Percentiles rank a stretch among this genome's conserved stretches.
Conservation (phyloP, 2,797 vertebrate genomes). For the Oceanodroma leucorhoa region DNA sequence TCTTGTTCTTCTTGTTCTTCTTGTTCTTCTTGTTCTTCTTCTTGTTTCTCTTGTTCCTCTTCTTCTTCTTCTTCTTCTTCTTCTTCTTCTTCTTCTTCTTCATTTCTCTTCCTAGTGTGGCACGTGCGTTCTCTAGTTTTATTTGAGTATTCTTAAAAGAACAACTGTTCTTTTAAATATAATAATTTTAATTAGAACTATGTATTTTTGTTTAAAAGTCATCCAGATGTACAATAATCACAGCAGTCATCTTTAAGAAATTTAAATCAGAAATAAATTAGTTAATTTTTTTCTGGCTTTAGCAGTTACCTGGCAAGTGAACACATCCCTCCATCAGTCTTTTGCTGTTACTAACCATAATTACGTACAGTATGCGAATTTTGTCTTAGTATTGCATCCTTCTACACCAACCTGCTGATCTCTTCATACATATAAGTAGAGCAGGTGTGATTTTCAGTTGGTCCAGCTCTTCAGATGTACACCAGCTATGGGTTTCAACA, state of each 20-base stretch:
- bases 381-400: not conserved
- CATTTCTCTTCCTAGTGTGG: not conserved
- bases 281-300: not conserved
- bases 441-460: not conserved
- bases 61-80: too few species aligned
- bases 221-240: not conserved
- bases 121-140: not conserved
- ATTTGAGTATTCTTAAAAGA: not conserved
- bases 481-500: not conserved
- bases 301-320: not conserved
- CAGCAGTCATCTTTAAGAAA: not conserved
- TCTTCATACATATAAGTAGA: not conserved
- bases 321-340: not conserved
- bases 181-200: not conserved
- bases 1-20: too few species aligned
- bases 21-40: not conserved
- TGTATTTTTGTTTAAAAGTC: not conserved
- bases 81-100: not conserved
- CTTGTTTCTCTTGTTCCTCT: too few species aligned
- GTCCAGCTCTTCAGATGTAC: not conserved
- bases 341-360: not conserved
- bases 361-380: fast-evolving
- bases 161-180: not conserved
- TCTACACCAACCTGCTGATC: not conserved
- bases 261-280: not conserved